phyloP scores from a whole-genome alignment of 2,888 invertebrate genomes.

The Seladonia tumulorum region DNA sequence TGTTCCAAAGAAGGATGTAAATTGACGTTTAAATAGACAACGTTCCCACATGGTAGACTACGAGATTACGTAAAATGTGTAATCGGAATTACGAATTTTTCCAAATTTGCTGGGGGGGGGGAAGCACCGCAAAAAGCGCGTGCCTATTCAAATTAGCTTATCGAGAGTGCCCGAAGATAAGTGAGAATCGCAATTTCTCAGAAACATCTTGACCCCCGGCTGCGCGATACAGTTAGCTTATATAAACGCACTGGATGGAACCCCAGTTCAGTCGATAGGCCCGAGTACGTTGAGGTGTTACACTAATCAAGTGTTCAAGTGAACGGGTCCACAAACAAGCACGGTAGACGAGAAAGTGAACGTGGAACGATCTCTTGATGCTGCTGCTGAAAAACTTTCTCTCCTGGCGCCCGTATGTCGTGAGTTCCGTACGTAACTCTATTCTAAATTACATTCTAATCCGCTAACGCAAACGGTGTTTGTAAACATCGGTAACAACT shows the following conservation, averaged over 20 bases:
- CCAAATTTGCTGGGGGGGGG: not conserved
- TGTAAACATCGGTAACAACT: not conserved
- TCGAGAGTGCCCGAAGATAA: conserved; percentile 21
- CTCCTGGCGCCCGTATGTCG: conserved; percentile 58
- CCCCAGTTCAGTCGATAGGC: conserved; percentile 37
- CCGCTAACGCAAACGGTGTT: not conserved
- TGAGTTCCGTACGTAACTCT: conserved; percentile 63
- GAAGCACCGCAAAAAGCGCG: not conserved
- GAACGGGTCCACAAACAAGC: conserved; percentile 28
- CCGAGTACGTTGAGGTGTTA: conserved; percentile 26
- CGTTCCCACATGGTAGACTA: not conserved
- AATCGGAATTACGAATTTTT: not conserved
- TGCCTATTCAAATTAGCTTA: not conserved
- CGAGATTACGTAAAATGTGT: not conserved
- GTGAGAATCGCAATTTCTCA: not conserved
- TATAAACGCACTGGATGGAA: conserved; percentile 60
- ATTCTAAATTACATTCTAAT: not conserved
- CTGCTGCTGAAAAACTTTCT: conserved; percentile 54
- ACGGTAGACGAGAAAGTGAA: conserved; percentile 45
- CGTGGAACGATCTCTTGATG: conserved; percentile 51
- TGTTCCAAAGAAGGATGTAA: not conserved
- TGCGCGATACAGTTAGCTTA: conserved; percentile 54
- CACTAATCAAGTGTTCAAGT: conserved; percentile 20
- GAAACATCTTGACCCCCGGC: conserved; percentile 56
- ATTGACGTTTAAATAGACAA: not conserved